Evolutionary conservation across 2,888 invertebrate species (phyloP).

Genomic region (Allophyes oxyacanthae): DNA sequence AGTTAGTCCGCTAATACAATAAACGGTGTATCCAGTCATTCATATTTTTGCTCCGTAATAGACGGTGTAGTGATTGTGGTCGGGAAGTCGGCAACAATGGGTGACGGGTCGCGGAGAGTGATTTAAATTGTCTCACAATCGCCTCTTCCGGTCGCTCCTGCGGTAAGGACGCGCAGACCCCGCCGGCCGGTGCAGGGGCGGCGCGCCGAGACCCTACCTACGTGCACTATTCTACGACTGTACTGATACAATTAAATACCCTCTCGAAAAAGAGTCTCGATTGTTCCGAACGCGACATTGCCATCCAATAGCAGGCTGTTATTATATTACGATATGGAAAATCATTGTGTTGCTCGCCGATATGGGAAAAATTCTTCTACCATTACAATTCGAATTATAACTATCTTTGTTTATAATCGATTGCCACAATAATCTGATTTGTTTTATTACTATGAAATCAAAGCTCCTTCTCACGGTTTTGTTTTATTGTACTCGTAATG

Average conservation of each 20-base stretch:
- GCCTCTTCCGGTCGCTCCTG: slow-evolving; percentile 73
- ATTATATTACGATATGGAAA: slow-evolving; percentile 50
- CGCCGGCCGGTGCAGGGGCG: slow-evolving; percentile 55
- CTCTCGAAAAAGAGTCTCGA: slow-evolving; percentile 60
- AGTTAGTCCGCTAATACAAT: slow-evolving; percentile 38
- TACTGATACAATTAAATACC: slow-evolving; percentile 57
- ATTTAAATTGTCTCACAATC: slow-evolving; percentile 86
- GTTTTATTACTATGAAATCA: slow-evolving; percentile 35
- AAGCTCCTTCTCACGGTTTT: slow-evolving; percentile 60
- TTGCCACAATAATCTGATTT: slow-evolving; percentile 51
- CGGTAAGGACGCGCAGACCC: slow-evolving; percentile 65
- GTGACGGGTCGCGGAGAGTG: slow-evolving; percentile 72
- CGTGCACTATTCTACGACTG: slow-evolving; percentile 46
- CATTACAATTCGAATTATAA: slow-evolving; percentile 47
- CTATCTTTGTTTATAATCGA: slow-evolving; percentile 45
- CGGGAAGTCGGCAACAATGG: slow-evolving; percentile 79
- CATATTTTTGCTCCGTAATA: slow-evolving; percentile 56
- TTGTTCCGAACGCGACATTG: slow-evolving; percentile 54
- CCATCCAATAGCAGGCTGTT: slow-evolving; percentile 41
- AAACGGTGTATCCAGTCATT: slow-evolving; percentile 47
- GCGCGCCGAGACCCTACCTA: slow-evolving; percentile 51
- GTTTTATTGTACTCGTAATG: slow-evolving; percentile 39
- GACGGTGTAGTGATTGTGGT: slow-evolving; percentile 59
- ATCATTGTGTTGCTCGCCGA: slow-evolving; percentile 30
- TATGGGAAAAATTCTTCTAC: slow-evolving; percentile 55